A percentile compares a stretch with the other conserved stretches of the same genome.
Evolutionary conservation across 2,888 invertebrate genomes (phyloP).

Genomic region (Andricus curvator): DNA sequence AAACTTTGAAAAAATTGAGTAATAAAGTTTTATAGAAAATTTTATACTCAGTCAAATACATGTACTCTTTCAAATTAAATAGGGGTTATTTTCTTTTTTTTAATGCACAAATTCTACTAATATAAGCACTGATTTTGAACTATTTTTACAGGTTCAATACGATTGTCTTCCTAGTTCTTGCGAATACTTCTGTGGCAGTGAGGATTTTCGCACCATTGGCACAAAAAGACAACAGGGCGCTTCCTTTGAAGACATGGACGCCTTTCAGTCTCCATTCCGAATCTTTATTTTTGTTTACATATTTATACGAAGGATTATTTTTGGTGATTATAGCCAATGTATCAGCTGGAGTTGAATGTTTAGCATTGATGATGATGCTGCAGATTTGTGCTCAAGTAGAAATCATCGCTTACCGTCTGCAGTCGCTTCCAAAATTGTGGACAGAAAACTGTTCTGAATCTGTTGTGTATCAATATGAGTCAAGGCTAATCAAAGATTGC

Average conservation of each 20-base stretch:
- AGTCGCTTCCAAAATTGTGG: constrained; percentile 8
- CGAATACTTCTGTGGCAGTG: background rate
- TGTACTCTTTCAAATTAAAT: background rate
- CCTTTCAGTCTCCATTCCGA: constrained; percentile 52
- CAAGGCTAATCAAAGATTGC: background rate
- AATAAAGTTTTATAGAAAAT: too few species aligned
- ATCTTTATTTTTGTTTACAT: constrained; percentile 50
- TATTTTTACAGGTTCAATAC: background rate
- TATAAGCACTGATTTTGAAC: background rate
- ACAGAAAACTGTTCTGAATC: background rate
- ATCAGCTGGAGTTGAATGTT: constrained; percentile 55
- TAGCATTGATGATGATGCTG: constrained; percentile 58
- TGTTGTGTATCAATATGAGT: background rate
- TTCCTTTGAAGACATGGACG: constrained; percentile 57
- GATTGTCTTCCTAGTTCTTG: background rate
- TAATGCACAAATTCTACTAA: too few species aligned
- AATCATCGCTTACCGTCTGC: constrained; percentile 54
- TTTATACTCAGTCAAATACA: too few species aligned
- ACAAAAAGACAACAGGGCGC: background rate
- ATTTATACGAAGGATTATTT: constrained; percentile 56
- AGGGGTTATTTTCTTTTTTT: background rate
- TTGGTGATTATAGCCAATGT: constrained; percentile 49
- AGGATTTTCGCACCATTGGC: background rate
- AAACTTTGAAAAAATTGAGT: too few species aligned
- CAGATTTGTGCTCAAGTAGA: constrained; percentile 56